Evolutionary conservation across 2,888 invertebrate genomes (phyloP).

Genomic region (Troides oblongomaculatus): DNA sequence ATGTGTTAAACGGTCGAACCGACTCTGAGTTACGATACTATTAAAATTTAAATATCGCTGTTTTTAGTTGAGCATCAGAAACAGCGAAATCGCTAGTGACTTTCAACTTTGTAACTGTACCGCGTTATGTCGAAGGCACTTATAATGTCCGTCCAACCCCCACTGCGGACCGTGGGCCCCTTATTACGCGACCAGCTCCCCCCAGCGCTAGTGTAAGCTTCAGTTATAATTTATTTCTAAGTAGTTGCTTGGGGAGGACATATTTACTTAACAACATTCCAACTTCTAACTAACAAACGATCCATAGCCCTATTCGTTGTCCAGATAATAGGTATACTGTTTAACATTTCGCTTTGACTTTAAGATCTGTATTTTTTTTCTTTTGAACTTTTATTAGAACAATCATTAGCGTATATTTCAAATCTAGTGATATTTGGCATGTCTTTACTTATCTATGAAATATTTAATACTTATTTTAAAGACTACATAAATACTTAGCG

Average conservation of each 20-base stretch:
- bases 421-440: too few species aligned
- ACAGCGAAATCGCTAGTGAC: too few species aligned
- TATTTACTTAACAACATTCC: conserved; percentile 17
- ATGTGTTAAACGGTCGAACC: too few species aligned
- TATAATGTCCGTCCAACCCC: conserved; percentile 18
- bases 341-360: not conserved
- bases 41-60: not conserved
- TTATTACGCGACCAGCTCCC: conserved; percentile 7
- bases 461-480: too few species aligned
- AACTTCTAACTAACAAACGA: not conserved
- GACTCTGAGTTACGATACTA: too few species aligned
- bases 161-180: conserved; percentile 16
- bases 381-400: too few species aligned
- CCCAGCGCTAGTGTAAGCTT: conserved; percentile 4
- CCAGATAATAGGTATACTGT: not conserved
- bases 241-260: conserved; percentile 14
- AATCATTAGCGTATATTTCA: too few species aligned
- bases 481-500: too few species aligned
- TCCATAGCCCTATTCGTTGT: not conserved
- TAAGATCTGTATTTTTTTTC: too few species aligned
- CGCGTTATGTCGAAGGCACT: conserved; percentile 13
- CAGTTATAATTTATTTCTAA: conserved; percentile 16
- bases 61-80: not conserved
- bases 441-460: too few species aligned
- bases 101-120: conserved; percentile 4